Percentiles rank a stretch among this genome's conserved stretches.
These are phyloP conservation scores for Zeugodacus cucurbitae DNA, from an alignment of 1,140 invertebrate genomes.

Conservation along the genomic window DNA sequence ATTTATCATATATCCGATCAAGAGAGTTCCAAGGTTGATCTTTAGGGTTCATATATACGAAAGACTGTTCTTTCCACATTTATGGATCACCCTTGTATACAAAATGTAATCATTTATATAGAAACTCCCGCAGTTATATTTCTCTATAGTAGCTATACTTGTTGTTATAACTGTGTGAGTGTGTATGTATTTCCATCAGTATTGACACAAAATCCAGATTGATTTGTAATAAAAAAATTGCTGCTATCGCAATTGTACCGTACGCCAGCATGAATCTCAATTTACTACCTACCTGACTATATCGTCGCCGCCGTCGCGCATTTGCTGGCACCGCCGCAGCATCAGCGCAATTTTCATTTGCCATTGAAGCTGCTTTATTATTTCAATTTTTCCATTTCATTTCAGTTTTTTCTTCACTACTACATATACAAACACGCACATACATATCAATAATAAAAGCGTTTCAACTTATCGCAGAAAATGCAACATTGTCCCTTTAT, in stretches of 20 bases:
- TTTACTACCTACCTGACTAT: neutral
- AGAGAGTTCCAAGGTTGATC: no score
- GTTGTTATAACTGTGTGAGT: no score
- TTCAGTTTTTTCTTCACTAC: neutral
- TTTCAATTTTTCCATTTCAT: neutral
- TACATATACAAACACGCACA: neutral
- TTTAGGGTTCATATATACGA: no score
- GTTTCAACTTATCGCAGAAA: neutral
- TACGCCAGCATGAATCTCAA: neutral
- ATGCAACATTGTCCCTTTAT: neutral
- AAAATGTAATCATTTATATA: no score
- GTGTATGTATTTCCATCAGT: neutral
- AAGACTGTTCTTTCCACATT: no score
- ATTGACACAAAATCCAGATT: slow-evolving; percentile 22
- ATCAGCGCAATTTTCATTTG: neutral
- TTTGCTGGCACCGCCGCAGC: no score
- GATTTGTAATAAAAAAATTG: slow-evolving; percentile 18
- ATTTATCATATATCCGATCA: no score
- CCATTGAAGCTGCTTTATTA: neutral
- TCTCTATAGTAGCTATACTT: no score
- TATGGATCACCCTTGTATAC: no score
- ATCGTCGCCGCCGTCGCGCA: no score
- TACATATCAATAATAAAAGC: neutral
- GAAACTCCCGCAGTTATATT: no score
- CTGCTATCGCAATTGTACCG: neutral